These are phyloP conservation scores for Pyrochroa serraticornis DNA, from an alignment of 2,888 invertebrate genomes.

Conservation along the genomic window DNA sequence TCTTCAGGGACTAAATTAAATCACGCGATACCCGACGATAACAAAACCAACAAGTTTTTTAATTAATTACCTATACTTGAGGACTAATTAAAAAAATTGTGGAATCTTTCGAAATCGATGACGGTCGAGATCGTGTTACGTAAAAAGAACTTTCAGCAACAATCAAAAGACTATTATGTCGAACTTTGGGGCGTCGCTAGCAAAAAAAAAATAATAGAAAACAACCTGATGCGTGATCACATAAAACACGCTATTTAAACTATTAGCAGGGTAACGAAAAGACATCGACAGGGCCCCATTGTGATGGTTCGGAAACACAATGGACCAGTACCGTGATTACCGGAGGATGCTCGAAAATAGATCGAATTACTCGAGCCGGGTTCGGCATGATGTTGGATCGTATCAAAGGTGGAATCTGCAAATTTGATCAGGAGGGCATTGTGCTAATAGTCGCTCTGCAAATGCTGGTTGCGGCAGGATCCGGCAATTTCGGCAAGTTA, in stretches of 20 bases:
- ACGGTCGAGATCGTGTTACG: no score
- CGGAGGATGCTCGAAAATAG: conserved; percentile 17
- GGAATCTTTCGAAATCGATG: no score
- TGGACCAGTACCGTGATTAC: no score
- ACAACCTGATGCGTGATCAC: conserved; percentile 21
- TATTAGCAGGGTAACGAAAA: conserved; percentile 27
- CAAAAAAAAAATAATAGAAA: conserved; percentile 13
- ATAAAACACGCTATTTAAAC: conserved; percentile 29
- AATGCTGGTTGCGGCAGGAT: no score
- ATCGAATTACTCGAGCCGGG: conserved; percentile 20
- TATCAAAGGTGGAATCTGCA: conserved; percentile 16
- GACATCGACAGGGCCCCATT: conserved; percentile 16
- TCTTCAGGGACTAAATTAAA: conserved; percentile 34
- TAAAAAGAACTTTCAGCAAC: conserved; percentile 4
- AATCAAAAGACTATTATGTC: conserved; percentile 22
- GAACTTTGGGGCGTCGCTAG: conserved; percentile 4
- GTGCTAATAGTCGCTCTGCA: no score
- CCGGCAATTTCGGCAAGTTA: no score
- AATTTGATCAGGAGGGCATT: background rate
- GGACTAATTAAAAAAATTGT: no score
- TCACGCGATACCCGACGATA: conserved; percentile 22
- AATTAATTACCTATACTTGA: conserved; percentile 3
- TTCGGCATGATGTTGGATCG: conserved; percentile 1
- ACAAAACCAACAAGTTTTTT: conserved; percentile 8
- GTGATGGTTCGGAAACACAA: background rate